These are phyloP conservation scores for Petrosia ficiformis DNA, from an alignment of 37 sponge, comb jelly and placozoan genomes.

Conservation along the genomic window DNA sequence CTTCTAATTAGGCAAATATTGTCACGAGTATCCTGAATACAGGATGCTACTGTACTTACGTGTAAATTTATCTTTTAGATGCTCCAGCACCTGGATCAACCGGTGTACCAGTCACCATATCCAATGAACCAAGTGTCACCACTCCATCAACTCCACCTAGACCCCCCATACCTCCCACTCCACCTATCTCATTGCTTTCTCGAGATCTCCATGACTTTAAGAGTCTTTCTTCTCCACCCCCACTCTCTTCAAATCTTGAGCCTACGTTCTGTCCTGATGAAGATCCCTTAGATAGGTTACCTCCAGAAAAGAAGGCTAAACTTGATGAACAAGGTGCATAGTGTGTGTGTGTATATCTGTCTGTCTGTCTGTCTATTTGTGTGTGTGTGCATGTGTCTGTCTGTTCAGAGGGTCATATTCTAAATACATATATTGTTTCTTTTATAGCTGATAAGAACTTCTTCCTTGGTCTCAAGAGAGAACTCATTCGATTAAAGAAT, in stretches of 20 bases:
- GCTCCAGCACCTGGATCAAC: too few species aligned
- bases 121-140: neutral
- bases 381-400: too few species aligned
- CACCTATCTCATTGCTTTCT: neutral
- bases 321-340: constrained; percentile 7
- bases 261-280: constrained; percentile 12
- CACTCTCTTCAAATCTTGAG: constrained; percentile 17
- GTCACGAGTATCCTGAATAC: too few species aligned
- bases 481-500: constrained; percentile 16
- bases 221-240: constrained; percentile 43
- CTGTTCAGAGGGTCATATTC: too few species aligned
- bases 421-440: neutral
- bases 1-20: too few species aligned
- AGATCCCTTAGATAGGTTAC: constrained; percentile 29
- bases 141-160: neutral
- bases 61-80: too few species aligned
- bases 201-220: constrained; percentile 52
- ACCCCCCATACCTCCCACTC: constrained; percentile 3
- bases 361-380: neutral
- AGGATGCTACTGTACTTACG: too few species aligned
- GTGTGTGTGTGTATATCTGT: neutral
- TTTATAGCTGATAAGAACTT: constrained; percentile 9
- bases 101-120: too few species aligned
- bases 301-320: constrained; percentile 21
- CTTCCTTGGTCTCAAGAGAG: constrained; percentile 30